Evolutionary conservation across 2,888 invertebrate species (phyloP).

Genomic region (Bombylius discolor): DNA sequence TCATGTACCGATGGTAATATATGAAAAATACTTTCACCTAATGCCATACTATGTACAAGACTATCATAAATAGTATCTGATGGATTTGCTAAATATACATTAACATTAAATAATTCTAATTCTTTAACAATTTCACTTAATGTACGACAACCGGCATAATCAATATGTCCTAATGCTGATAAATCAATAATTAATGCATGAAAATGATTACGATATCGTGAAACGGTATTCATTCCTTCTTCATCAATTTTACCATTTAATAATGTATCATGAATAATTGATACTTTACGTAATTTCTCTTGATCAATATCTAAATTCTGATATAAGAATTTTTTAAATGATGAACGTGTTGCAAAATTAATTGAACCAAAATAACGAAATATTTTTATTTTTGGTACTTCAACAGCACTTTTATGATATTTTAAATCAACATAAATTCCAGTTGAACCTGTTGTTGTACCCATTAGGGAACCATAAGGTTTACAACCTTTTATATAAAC

Average conservation of each 20-base stretch:
- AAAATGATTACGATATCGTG: conserved; percentile 4
- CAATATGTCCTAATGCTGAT: conserved; percentile 48
- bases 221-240: conserved; percentile 5
- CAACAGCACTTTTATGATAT: conserved; percentile 48
- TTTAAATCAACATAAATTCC: conserved; percentile 51
- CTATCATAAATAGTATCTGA: conserved; percentile 37
- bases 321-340: conserved; percentile 43
- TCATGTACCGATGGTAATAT: conserved; percentile 52
- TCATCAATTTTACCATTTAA: conserved; percentile 1
- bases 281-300: conserved; percentile 23
- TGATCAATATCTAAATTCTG: conserved; percentile 40
- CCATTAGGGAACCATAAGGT: conserved; percentile 47
- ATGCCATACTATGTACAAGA: conserved; percentile 29
- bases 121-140: conserved; percentile 42
- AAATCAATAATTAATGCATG: conserved; percentile 43
- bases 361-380: conserved; percentile 54
- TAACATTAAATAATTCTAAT: conserved; percentile 40
- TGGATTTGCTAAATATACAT: conserved; percentile 43
- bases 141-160: conserved; percentile 48
- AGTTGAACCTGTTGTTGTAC: conserved; percentile 47
- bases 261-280: conserved; percentile 3
- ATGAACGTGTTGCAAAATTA: conserved; percentile 50
- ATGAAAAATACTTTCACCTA: conserved; percentile 34
- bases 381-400: conserved; percentile 51
- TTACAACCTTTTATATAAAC: conserved; percentile 53